Base-by-base conservation (phyloP, 2,888 invertebrate species). In the Cryptocheilus praepositus region DNA sequence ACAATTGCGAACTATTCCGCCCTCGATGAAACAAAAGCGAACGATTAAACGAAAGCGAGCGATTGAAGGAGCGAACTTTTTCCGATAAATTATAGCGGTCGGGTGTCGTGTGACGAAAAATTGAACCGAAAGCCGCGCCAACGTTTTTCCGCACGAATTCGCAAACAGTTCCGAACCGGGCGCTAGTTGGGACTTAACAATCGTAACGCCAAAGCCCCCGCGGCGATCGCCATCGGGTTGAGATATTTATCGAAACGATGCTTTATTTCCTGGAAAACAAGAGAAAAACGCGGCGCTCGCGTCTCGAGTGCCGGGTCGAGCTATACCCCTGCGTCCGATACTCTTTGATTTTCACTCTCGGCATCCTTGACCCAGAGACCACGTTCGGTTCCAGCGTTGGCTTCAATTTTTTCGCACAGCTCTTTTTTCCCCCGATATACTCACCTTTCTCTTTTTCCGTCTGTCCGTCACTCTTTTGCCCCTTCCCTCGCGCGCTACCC, bases 341-440 rank as follows among this genome's bases (percentile, higher is more conserved):
- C 77, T 72, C 79, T 79, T 79, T 79, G 79, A 79, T 79, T 79
- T 79, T 79, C 79, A 79, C 79, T 79, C 75, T 74, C 80, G 69
- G 71, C 84, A 84, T 83, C 83, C 83, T 83, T 84, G 83, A 84
- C 84, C 84, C 79, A 84, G 79, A 84, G 79, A 84, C 68, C 69
- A 68, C 52, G 75, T 73, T 77, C 80, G 77, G 77, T 77, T 78
- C 67, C 55, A 74, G 71, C 81, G 74, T 70, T 70, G 75, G 78
- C 81, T 79, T 78, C 77, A 80, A 77, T 79, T 80, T 79, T 83
- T 83, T 81, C 69, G 71, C 65, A 22, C 60, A 28, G 57, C 60
- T 74, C 72, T 64, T 73, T 64, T 66, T 66, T 77, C 64, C 73
- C 71, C 71, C 71, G 73, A 49, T 18, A 81, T 76, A 83, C 80